Evolutionary conservation across 2,888 invertebrate genomes (phyloP).

Genomic region (Parnassius smintheus): DNA sequence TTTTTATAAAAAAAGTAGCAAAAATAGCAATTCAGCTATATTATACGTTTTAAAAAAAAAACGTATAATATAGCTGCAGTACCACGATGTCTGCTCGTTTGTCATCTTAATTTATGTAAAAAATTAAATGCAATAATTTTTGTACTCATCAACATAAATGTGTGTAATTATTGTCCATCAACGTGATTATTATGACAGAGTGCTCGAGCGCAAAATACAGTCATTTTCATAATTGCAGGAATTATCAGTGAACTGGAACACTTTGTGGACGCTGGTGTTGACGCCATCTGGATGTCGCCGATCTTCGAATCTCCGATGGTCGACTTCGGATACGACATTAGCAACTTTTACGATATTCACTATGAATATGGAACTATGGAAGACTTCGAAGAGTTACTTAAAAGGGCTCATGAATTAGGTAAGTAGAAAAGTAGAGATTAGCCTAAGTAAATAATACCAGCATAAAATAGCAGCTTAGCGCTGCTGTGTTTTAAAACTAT

Average conservation of each 20-base stretch:
- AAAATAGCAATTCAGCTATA: too few species aligned
- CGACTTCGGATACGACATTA: constrained; percentile 94
- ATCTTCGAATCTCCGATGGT: constrained; percentile 91
- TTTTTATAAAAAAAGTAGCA: too few species aligned
- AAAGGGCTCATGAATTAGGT: constrained; percentile 80
- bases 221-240: constrained; percentile 46
- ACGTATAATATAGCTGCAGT: too few species aligned
- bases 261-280: constrained; percentile 85
- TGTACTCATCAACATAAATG: too few species aligned
- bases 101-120: too few species aligned
- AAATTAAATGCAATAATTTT: too few species aligned
- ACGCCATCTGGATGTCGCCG: constrained; percentile 91
- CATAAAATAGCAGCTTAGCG: neutral
- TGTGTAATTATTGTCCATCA: too few species aligned
- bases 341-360: constrained; percentile 87
- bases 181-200: too few species aligned
- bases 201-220: too few species aligned
- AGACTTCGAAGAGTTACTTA: constrained; percentile 84
- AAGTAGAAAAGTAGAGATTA: constrained; percentile 15
- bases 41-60: too few species aligned
- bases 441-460: neutral
- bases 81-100: too few species aligned
- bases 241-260: constrained; percentile 82
- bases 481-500: neutral
- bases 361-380: constrained; percentile 86